Percentiles rank a stretch among this genome's conserved stretches.
Conservation (phyloP, 1,140 invertebrate genomes). For the Drosophila rhopaloa region DNA sequence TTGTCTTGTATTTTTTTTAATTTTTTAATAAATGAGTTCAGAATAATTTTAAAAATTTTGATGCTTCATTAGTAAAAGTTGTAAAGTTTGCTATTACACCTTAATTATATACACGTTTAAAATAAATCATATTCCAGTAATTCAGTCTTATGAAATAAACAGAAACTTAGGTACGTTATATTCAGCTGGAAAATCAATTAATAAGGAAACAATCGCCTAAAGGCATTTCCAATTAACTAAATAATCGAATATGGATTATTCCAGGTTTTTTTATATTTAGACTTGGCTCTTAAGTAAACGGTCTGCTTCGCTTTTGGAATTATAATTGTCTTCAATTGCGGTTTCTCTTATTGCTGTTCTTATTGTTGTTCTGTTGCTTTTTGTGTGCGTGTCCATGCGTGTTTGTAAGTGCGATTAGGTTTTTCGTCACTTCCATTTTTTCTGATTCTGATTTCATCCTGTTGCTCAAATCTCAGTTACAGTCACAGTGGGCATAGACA, state of each 20-base stretch:
- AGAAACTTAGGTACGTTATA: constrained; percentile 79
- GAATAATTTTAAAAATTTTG: constrained; percentile 79
- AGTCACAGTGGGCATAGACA: constrained; percentile 44
- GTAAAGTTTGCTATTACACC: constrained; percentile 67
- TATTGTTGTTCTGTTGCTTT: constrained; percentile 21
- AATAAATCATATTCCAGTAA: constrained; percentile 78
- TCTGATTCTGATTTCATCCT: constrained; percentile 18
- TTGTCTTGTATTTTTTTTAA: constrained; percentile 18
- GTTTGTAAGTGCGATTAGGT: constrained; percentile 7
- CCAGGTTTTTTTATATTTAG: constrained; percentile 20
- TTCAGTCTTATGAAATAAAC: constrained; percentile 84
- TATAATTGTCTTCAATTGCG: constrained; percentile 25
- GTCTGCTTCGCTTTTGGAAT: constrained; percentile 22
- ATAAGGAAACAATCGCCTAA: constrained; percentile 47
- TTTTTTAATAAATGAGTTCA: constrained; percentile 67
- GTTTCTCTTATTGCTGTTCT: constrained; percentile 17
- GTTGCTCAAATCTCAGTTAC: constrained; percentile 5
- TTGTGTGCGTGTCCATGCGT: constrained; percentile 20
- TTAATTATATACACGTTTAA: constrained; percentile 59
- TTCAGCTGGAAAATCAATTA: constrained; percentile 61
- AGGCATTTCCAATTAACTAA: constrained; percentile 34
- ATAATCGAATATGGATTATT: constrained; percentile 24
- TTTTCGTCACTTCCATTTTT: constrained; percentile 16
- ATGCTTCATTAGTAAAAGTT: constrained; percentile 78
- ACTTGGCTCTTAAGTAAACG: constrained; percentile 35